Conservation (phyloP, 2,888 invertebrate species). For the Philhelius pedissequus region DNA sequence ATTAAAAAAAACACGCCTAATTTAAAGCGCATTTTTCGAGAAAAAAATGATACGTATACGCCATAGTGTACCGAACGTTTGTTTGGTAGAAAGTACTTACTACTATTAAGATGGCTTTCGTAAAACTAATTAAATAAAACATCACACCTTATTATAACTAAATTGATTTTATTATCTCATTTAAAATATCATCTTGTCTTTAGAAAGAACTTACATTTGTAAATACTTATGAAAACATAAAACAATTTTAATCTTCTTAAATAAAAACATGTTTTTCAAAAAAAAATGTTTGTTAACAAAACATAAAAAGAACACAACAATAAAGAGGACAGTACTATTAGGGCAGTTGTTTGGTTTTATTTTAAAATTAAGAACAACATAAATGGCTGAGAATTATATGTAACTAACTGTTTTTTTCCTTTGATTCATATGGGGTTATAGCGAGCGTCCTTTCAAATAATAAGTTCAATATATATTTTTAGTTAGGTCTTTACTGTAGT, state of each 20-base stretch:
- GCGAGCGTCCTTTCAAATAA: slow-evolving; percentile 24
- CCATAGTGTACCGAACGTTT: too few species aligned
- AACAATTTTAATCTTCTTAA: slow-evolving; percentile 36
- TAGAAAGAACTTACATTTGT: slow-evolving; percentile 67
- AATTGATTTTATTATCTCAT: slow-evolving; percentile 65
- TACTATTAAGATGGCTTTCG: background rate
- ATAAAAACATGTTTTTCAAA: slow-evolving; percentile 26
- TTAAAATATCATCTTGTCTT: slow-evolving; percentile 65
- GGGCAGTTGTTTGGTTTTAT: slow-evolving; percentile 55
- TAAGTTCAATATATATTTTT: slow-evolving; percentile 41
- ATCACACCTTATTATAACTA: slow-evolving; percentile 23
- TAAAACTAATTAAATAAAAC: background rate
- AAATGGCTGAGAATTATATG: slow-evolving; percentile 38
- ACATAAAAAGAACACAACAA: slow-evolving; percentile 53
- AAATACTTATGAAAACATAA: slow-evolving; percentile 64
- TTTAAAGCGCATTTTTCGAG: too few species aligned
- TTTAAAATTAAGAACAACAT: slow-evolving; percentile 21
- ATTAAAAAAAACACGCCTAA: too few species aligned
- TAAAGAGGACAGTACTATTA: slow-evolving; percentile 55
- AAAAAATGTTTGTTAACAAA: slow-evolving; percentile 37
- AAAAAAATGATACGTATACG: too few species aligned
- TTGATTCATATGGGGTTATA: background rate
- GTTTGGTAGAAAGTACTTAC: slow-evolving; percentile 40
- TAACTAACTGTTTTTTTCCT: slow-evolving; percentile 25
- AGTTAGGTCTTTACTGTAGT: slow-evolving; percentile 50